These are phyloP conservation scores for Buphagus erythrorhynchus DNA, from an alignment of 2,797 vertebrate genomes.

Conservation along the genomic window DNA sequence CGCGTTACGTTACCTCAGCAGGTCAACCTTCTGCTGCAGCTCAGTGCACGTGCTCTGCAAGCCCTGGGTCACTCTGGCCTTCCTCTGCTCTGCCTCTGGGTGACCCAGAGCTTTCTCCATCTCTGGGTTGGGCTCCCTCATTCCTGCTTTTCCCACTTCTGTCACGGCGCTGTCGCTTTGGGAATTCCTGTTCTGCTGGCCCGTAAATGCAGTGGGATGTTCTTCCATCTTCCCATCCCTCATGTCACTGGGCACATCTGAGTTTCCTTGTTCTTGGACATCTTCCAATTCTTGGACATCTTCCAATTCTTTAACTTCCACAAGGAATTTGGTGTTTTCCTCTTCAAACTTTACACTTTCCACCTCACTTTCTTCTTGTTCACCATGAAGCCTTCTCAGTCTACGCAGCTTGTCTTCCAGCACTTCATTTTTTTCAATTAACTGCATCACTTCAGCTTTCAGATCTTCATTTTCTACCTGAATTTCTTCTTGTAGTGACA, in stretches of 20 bases:
- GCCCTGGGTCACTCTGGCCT: slow-evolving; percentile 50
- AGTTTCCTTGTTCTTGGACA: neutral
- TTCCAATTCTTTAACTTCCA: neutral
- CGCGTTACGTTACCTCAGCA: slow-evolving; percentile 79
- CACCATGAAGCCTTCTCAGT: slow-evolving; percentile 36
- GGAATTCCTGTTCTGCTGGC: neutral
- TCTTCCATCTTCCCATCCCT: neutral
- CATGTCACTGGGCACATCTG: fast-evolving
- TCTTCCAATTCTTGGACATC: neutral
- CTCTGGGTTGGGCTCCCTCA: neutral
- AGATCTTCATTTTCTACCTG: slow-evolving; percentile 74
- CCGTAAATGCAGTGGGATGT: fast-evolving
- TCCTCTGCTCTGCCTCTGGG: slow-evolving; percentile 69
- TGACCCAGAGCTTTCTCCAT: slow-evolving; percentile 52
- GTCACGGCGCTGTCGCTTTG: neutral
- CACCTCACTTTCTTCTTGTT: slow-evolving; percentile 65
- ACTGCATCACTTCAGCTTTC: slow-evolving; percentile 57
- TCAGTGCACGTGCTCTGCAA: slow-evolving; percentile 75
- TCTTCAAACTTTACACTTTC: slow-evolving; percentile 18
- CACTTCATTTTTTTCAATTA: slow-evolving; percentile 61
- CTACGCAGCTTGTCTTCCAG: slow-evolving; percentile 48
- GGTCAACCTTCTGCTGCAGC: slow-evolving; percentile 76
- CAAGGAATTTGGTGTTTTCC: neutral
- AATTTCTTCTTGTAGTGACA: slow-evolving; percentile 57
- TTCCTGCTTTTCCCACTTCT: slow-evolving; percentile 6